Base-by-base conservation (phyloP, 2,888 invertebrate species). In the Oeneis ivallda region DNA sequence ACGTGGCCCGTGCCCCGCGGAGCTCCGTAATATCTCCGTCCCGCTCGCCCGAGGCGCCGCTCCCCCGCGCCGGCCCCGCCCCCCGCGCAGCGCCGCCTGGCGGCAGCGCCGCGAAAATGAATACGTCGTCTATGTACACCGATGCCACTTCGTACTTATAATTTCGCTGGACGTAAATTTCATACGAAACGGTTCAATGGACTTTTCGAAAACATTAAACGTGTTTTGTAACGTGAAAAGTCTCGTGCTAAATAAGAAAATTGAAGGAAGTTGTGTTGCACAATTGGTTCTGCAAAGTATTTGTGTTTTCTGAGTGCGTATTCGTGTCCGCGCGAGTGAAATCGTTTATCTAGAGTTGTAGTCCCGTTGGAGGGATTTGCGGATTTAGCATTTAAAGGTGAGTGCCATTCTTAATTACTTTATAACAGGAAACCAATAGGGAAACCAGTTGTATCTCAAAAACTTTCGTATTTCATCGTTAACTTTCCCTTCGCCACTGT, bases 141-240 rank as follows among this genome's bases (percentile, higher is more conserved):
- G 92, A 91, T 91, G 90, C 92, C 92, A 92, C 89, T 91, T 88
- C 89, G 91, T 91, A 92, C 88, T 86, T 89, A 91, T 89, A 88
- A 91, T 92, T 92, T 92, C 89, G 91, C 92, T 91, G 87, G 86
- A 90, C 89, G 91, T 92, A 92, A 92, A 92, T 91, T 92, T 92
- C 86, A 83, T 89, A 81, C 86, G 86, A 91, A 90, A 89, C 91
- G 88, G 92, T 92, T 92, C 92, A 92, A 92, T 92, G 92, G 87
- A 92, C 92, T 92, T 92, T 87, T 84, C 80, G 78, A 86, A 89
- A 89, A 89, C 85, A 86, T 82, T 76, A 85, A 87, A 84, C 85
- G 86, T 85, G 85, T 87, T 81, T 81, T 78, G 80, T 84, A 80
- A 81, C 81, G 81, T 83, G 79, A 85, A 84, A 86, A 78, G 78